These are phyloP conservation scores for Polietes domitor DNA, from an alignment of 2,888 invertebrate species.

Conservation along the genomic window DNA sequence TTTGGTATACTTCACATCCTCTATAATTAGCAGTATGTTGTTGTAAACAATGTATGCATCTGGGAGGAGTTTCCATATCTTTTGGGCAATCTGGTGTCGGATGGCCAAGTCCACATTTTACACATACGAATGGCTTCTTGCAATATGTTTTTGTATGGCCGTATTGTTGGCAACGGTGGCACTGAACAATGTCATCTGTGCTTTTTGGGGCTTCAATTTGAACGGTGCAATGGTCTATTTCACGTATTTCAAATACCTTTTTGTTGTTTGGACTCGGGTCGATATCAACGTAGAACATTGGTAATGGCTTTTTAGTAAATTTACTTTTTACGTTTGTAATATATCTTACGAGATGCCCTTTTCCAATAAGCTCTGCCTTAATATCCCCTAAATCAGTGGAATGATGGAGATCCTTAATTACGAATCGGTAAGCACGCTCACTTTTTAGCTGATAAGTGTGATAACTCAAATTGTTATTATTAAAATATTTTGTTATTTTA, in stretches of 20 bases:
- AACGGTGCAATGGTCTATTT: conserved; percentile 48
- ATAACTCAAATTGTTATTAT: conserved; percentile 39
- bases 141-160: conserved; percentile 59
- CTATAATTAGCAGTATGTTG: conserved; percentile 21
- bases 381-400: neutral
- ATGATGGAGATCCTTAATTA: conserved; percentile 34
- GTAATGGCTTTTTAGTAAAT: conserved; percentile 48
- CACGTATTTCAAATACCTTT: conserved; percentile 30
- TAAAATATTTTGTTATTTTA: conserved; percentile 35
- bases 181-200: conserved; percentile 41
- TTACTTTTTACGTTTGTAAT: conserved; percentile 33
- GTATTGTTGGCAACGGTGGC: conserved; percentile 57
- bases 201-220: conserved; percentile 46
- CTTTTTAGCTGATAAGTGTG: conserved; percentile 41
- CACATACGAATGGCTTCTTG: conserved; percentile 2
- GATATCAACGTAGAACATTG: conserved; percentile 1
- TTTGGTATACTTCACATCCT: conserved; percentile 31
- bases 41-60: conserved; percentile 31
- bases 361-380: conserved; percentile 4
- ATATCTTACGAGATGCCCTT: conserved; percentile 46
- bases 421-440: conserved; percentile 21
- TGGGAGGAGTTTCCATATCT: neutral
- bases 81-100: conserved; percentile 30
- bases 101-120: conserved; percentile 39
- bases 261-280: conserved; percentile 54